Base-by-base conservation (phyloP, 2,113 vertebrate genomes). In the Xenopus borealis region DNA sequence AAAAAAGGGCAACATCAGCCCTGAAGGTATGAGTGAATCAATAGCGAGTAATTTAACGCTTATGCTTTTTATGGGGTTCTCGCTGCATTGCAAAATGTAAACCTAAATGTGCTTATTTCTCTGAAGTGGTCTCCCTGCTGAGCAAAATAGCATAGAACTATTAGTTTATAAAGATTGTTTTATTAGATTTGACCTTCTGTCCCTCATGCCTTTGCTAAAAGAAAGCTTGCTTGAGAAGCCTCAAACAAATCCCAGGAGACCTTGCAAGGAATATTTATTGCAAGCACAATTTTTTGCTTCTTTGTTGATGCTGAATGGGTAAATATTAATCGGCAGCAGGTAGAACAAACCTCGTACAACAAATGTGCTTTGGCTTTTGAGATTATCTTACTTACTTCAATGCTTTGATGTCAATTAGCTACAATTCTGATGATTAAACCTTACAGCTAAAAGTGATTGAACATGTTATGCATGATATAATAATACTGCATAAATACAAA, bases 11-110 rank as follows among this genome's bases (percentile, higher is more conserved):
- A 52, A 55, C 65, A 50, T 50, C 72, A 68, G 16, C 65, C 72
- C 72, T 75, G 57, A 68, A 75, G 72, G 57, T 68, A 75, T 50
- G 65, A 75, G 65, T 75, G 57, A 75, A 75, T 75, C 65, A 75
- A 68, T 75, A 75, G 65, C 45, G 61, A 75, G 72, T 75, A 68
- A 75, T 75, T 75, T 75, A 75, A 75, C 72, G 65, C 53, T 75
- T 68, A 62, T 75, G 72, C 44, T 61, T 75, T 75, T 75, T 75
- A 75, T 68, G 72, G 64, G 72, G 40, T 61, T 68, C 57, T 68
- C 16, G 61, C 55, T 12, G 19, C 46, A 14, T 59, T 74, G 72
- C 72, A 74, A 74, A 46, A 69, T 75, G 72, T 75, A 75, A 75
- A 69, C 72, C 65, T 61, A 75, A 23, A 55, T 55, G 72, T 68